Evolutionary conservation across 2,797 vertebrate species (phyloP).

Genomic region (Dromococcyx pavoninus): DNA sequence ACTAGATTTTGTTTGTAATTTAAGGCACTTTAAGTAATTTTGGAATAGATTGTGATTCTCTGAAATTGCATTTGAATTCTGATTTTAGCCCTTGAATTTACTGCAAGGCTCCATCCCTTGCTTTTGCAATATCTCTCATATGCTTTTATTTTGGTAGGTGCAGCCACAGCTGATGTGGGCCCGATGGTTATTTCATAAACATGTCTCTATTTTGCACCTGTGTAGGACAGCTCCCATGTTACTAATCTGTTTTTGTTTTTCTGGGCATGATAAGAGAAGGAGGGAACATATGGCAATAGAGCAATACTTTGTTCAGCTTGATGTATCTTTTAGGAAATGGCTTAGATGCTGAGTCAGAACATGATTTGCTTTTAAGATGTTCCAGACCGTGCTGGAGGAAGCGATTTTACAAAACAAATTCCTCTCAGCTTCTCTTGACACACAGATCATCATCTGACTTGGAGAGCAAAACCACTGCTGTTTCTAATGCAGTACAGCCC

Average conservation of each 20-base stretch:
- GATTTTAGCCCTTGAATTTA: not conserved
- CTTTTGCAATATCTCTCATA: fast-evolving
- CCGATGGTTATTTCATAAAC: not conserved
- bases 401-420: not conserved
- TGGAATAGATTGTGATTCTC: not conserved
- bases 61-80: not conserved
- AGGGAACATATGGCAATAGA: not conserved
- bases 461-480: not conserved
- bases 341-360: not conserved
- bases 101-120: not conserved
- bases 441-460: not conserved
- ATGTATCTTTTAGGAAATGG: not conserved
- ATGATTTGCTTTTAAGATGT: not conserved
- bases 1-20: not conserved
- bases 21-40: not conserved
- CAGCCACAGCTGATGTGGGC: not conserved
- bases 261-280: not conserved
- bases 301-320: not conserved
- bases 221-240: not conserved
- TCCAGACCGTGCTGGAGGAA: not conserved
- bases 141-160: not conserved
- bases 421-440: not conserved
- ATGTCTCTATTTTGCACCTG: fast-evolving
- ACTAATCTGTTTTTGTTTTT: not conserved
- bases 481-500: not conserved